Conservation (phyloP, 1,140 invertebrate species). For the Drosophila guanche region DNA sequence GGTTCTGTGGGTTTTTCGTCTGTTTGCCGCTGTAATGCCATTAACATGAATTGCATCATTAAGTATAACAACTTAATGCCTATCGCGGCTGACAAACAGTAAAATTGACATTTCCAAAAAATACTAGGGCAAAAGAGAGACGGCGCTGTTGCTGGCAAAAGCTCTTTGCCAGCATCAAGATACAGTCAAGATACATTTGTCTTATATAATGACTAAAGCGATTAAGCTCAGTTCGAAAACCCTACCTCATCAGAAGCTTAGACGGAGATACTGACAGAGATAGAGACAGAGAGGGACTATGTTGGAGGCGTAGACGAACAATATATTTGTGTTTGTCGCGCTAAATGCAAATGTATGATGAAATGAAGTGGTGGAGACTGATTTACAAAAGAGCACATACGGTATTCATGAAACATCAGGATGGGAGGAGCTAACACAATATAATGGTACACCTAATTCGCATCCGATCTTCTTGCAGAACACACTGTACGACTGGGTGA, state of each 20-base stretch:
- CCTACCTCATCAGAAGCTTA: constrained; percentile 5
- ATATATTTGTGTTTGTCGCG: constrained; percentile 42
- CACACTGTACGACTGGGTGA: constrained; percentile 87
- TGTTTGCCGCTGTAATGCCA: constrained; percentile 51
- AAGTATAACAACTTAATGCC: constrained; percentile 75
- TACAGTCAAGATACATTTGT: constrained; percentile 67
- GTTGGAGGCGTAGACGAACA: constrained; percentile 31
- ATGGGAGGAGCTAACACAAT: neutral
- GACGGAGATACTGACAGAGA: neutral
- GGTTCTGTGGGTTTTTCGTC: neutral
- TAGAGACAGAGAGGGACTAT: constrained; percentile 4
- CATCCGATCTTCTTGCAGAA: constrained; percentile 83
- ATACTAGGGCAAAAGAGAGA: constrained; percentile 15
- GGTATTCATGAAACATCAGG: neutral
- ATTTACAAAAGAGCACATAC: constrained; percentile 12
- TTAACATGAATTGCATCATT: constrained; percentile 79
- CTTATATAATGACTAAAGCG: constrained; percentile 67
- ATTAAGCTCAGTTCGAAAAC: constrained; percentile 39
- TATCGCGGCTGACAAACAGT: constrained; percentile 52
- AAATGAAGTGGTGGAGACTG: no score
- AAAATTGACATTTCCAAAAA: constrained; percentile 50
- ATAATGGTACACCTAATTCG: neutral
- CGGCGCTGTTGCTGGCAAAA: constrained; percentile 14
- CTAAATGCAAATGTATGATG: constrained; percentile 26
- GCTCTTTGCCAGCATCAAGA: constrained; percentile 47